Percentiles rank a stretch among this genome's conserved stretches.
These are phyloP conservation scores for Conops quadrifasciatus DNA, from an alignment of 2,888 invertebrate genomes.

Conservation along the genomic window DNA sequence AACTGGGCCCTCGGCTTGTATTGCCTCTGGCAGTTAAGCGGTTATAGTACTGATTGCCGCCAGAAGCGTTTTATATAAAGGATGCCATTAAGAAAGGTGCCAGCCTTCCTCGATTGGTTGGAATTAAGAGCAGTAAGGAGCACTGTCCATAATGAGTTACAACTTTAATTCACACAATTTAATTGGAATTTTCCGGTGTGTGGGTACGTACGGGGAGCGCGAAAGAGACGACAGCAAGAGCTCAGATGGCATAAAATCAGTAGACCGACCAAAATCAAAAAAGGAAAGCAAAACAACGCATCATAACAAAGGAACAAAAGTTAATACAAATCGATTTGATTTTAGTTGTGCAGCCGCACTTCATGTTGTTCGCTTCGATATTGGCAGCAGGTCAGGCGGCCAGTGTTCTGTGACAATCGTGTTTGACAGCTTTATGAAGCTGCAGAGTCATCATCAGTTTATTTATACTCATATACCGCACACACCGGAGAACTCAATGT, in stretches of 20 bases:
- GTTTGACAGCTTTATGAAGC: conserved; percentile 49
- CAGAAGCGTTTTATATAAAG: conserved; percentile 42
- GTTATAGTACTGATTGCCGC: conserved; percentile 50
- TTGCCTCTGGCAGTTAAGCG: conserved; percentile 11
- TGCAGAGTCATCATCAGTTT: conserved; percentile 34
- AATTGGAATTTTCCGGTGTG: conserved; percentile 51
- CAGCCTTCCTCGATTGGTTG: conserved; percentile 52
- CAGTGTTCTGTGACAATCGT: conserved; percentile 38
- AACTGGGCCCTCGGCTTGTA: not conserved
- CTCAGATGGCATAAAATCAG: not conserved
- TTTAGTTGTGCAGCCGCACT: not conserved
- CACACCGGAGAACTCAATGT: too few species aligned
- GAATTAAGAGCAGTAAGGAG: conserved; percentile 60
- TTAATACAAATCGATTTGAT: not conserved
- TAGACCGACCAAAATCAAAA: not conserved
- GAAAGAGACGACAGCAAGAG: not conserved
- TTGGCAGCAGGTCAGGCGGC: conserved; percentile 24
- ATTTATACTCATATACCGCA: not conserved
- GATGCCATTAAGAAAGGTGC: conserved; percentile 40
- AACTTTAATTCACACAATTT: conserved; percentile 64
- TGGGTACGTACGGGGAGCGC: conserved; percentile 5
- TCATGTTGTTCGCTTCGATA: not conserved
- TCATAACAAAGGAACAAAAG: not conserved
- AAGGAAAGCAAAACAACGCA: not conserved
- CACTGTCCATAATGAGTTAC: conserved; percentile 64